phyloP scores from a whole-genome alignment of 2,797 vertebrate genomes.

The Garrulus glandarius region DNA sequence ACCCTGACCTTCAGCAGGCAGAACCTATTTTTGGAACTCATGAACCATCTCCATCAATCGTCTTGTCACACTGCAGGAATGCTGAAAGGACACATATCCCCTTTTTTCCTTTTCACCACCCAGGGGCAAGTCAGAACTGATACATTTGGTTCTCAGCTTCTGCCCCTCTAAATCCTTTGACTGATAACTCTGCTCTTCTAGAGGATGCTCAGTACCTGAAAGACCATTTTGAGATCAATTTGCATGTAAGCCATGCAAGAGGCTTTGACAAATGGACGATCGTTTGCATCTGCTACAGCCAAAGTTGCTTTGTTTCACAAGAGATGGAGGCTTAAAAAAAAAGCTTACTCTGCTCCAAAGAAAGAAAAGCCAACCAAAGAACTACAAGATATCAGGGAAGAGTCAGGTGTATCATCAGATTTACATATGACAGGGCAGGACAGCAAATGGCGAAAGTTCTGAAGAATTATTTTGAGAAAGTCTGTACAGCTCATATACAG shows the following conservation, averaged over 20 bases:
- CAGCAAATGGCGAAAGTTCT: background rate
- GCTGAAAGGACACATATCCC: background rate
- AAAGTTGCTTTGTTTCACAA: background rate
- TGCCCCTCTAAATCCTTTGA: background rate
- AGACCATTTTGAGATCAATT: background rate
- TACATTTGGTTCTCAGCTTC: background rate
- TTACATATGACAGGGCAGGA: background rate
- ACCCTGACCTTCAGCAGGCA: background rate
- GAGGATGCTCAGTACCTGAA: background rate
- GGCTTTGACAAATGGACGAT: background rate
- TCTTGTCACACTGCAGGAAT: background rate
- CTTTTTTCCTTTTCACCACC: background rate
- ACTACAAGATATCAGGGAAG: background rate
- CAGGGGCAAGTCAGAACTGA: background rate
- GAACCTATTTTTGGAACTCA: conserved; percentile 6
- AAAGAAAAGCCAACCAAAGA: background rate
- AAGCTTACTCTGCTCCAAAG: background rate
- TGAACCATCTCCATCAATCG: background rate
- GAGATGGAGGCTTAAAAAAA: background rate
- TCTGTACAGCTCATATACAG: background rate
- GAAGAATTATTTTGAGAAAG: background rate
- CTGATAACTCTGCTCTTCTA: background rate
- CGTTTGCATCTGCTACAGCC: background rate
- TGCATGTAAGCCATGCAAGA: background rate
- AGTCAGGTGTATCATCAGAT: background rate